phyloP scores from a whole-genome alignment of 2,888 invertebrate species.

The Agonum fuliginosum region DNA sequence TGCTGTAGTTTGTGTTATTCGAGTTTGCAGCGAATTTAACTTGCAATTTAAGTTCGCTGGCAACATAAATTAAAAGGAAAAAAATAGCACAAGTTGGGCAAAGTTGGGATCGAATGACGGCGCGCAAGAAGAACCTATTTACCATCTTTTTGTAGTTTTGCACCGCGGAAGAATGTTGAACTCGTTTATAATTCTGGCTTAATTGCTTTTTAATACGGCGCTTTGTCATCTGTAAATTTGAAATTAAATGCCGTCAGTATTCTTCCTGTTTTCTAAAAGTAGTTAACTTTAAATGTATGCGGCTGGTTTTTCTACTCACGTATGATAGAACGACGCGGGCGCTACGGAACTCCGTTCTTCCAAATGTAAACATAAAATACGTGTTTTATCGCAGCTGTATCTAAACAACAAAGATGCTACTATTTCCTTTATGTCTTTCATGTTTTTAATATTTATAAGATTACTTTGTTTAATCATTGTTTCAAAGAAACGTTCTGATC shows the following conservation, averaged over 20 bases:
- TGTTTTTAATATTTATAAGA: constrained; percentile 49
- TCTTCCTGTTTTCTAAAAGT: constrained; percentile 39
- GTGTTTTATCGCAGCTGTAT: constrained; percentile 42
- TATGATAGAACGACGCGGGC: no score
- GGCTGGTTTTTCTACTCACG: constrained; percentile 36
- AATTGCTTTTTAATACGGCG: constrained; percentile 69
- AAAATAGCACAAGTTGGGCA: constrained; percentile 34
- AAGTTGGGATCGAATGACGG: constrained; percentile 22
- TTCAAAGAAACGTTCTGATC: constrained; percentile 10
- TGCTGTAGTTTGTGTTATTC: constrained; percentile 41
- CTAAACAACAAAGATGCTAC: constrained; percentile 45
- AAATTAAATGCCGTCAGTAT: constrained; percentile 40
- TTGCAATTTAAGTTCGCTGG: constrained; percentile 50
- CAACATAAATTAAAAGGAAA: constrained; percentile 44
- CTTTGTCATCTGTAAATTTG: constrained; percentile 66
- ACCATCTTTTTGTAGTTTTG: constrained; percentile 63
- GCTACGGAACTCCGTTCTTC: neutral
- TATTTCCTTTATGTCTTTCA: constrained; percentile 47
- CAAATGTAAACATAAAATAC: constrained; percentile 50
- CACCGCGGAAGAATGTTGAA: constrained; percentile 67
- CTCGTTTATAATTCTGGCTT: constrained; percentile 69
- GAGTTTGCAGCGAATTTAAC: constrained; percentile 47
- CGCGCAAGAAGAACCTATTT: constrained; percentile 47
- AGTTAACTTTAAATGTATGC: constrained; percentile 43
- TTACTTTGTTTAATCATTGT: constrained; percentile 34